These are phyloP conservation scores for Trisateles emortualis DNA, from an alignment of 2,888 invertebrate genomes.

Conservation along the genomic window DNA sequence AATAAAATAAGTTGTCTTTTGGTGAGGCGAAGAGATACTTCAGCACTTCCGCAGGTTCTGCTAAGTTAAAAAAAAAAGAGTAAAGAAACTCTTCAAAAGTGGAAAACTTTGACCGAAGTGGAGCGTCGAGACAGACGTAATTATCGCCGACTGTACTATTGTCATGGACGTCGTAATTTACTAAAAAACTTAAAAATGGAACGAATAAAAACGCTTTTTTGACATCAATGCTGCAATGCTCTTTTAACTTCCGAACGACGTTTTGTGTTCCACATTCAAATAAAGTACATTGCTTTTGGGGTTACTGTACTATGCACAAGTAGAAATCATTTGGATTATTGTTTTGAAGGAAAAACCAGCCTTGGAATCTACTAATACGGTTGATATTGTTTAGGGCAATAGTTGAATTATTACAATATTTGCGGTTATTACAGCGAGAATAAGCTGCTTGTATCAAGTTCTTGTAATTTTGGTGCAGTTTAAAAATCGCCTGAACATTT, in stretches of 20 bases:
- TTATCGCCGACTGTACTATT: slow-evolving; percentile 45
- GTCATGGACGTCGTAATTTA: slow-evolving; percentile 37
- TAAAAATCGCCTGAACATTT: too few relatives aligned
- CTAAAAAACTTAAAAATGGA: slow-evolving; percentile 34
- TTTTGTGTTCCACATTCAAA: neutral
- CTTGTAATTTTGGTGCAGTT: too few relatives aligned
- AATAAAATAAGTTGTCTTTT: slow-evolving; percentile 46
- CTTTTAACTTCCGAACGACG: slow-evolving; percentile 6
- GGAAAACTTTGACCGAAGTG: slow-evolving; percentile 34
- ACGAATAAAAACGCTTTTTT: slow-evolving; percentile 21
- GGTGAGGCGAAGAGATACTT: slow-evolving; percentile 40
- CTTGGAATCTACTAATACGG: too few relatives aligned
- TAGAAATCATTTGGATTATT: neutral
- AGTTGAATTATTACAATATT: too few relatives aligned
- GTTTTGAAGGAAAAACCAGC: too few relatives aligned
- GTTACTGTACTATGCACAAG: neutral
- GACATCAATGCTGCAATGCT: slow-evolving; percentile 12
- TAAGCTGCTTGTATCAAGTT: too few relatives aligned
- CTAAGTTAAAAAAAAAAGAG: slow-evolving; percentile 28
- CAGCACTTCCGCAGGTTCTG: slow-evolving; percentile 41
- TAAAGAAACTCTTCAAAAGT: slow-evolving; percentile 44
- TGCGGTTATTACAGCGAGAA: too few relatives aligned
- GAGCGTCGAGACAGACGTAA: slow-evolving; percentile 42
- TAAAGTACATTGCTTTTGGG: neutral
- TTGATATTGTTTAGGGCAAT: too few relatives aligned